Conservation (phyloP, 2,797 vertebrate genomes). For the Huso huso region DNA sequence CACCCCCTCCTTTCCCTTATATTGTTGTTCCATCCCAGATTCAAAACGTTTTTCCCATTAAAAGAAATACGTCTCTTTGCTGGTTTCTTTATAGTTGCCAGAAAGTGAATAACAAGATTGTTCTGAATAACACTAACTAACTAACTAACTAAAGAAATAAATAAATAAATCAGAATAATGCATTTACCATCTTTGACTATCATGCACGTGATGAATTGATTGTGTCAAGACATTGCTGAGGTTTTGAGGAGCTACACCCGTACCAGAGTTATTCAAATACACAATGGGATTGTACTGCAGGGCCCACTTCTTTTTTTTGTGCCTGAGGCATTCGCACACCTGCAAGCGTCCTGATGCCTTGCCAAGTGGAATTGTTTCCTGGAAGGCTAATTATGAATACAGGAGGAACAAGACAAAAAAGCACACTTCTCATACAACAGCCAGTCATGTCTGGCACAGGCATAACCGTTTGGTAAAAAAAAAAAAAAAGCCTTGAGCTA, state of each 20-base stretch:
- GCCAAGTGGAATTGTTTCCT: slow-evolving; percentile 6
- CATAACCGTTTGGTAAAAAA: slow-evolving; percentile 1
- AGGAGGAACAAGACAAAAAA: background rate
- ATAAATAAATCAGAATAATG: background rate
- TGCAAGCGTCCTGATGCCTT: slow-evolving; percentile 10
- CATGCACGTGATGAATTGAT: slow-evolving; percentile 13
- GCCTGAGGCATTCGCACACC: slow-evolving; percentile 11
- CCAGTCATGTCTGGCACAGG: background rate
- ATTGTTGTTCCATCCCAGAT: background rate
- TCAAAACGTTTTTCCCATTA: slow-evolving; percentile 6
- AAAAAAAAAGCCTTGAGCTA: slow-evolving; percentile 8
- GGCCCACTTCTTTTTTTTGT: slow-evolving; percentile 3
- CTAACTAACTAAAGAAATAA: too few relatives aligned
- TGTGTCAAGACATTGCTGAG: slow-evolving; percentile 19
- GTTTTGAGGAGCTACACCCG: background rate
- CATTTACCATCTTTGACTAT: background rate
- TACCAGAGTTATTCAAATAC: slow-evolving; percentile 2
- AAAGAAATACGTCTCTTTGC: slow-evolving; percentile 8
- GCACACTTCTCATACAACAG: slow-evolving; percentile 1
- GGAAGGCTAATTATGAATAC: slow-evolving; percentile 13
- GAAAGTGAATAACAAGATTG: background rate
- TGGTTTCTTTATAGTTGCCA: background rate
- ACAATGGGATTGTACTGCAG: background rate
- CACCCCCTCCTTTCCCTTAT: background rate
- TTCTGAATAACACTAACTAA: background rate